Evolutionary conservation across 2,888 invertebrate species (phyloP).

Genomic region (Thyatira batis): DNA sequence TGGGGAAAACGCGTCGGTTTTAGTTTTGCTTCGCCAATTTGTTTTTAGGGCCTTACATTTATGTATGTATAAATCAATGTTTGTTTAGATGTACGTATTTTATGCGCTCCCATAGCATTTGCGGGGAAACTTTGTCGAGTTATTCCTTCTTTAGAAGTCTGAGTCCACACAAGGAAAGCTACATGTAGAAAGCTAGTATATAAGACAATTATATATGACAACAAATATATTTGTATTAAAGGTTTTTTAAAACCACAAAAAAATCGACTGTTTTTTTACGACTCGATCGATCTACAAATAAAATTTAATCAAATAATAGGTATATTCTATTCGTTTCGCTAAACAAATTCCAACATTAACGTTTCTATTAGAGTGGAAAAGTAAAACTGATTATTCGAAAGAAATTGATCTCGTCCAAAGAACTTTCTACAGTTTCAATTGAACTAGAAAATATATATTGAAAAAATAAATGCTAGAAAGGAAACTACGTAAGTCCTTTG

Average conservation of each 20-base stretch:
- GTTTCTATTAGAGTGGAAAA: neutral
- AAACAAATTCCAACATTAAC: neutral
- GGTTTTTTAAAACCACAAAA: no score
- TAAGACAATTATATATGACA: no score
- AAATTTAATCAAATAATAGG: neutral
- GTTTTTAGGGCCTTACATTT: neutral
- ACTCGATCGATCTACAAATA: neutral
- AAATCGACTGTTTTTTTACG: no score
- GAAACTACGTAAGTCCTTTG: conserved; percentile 17
- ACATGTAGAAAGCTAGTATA: no score
- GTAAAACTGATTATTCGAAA: neutral
- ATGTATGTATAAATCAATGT: no score
- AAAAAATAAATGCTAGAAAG: neutral
- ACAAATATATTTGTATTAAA: no score
- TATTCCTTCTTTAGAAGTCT: no score
- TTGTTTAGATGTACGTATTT: no score
- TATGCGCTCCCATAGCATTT: no score
- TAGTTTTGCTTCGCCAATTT: neutral
- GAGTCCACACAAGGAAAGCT: no score
- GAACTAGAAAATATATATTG: neutral
- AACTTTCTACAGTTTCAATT: conserved; percentile 1
- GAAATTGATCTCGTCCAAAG: neutral
- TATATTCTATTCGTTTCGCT: neutral
- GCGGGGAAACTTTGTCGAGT: no score
- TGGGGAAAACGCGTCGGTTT: neutral